A percentile compares a stretch with the other conserved stretches of the same genome.
phyloP scores from a whole-genome alignment of 2,888 invertebrate genomes.

The Sphaerophoria taeniata region DNA sequence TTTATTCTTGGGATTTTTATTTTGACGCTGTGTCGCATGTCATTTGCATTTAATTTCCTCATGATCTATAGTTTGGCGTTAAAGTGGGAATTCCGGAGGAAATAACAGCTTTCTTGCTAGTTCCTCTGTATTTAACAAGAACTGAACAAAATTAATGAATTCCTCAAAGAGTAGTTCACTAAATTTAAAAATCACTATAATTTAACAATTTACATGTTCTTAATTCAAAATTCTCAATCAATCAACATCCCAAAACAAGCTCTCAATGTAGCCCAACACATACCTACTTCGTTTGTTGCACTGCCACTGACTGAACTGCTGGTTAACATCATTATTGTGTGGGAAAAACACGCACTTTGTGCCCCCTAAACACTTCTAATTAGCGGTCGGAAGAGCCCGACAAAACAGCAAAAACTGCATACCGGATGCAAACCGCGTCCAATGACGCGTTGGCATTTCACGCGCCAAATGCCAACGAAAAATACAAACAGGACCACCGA shows the following conservation, averaged over 20 bases:
- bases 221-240: neutral
- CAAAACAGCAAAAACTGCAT: constrained; percentile 39
- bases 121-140: neutral
- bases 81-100: neutral
- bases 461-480: constrained; percentile 37
- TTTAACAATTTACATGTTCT: too few relatives aligned
- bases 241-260: constrained; percentile 25
- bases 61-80: neutral
- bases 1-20: constrained; percentile 42
- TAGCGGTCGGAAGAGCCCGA: constrained; percentile 62
- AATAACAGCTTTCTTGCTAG: neutral
- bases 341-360: constrained; percentile 57
- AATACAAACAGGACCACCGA: constrained; percentile 31
- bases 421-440: constrained; percentile 68
- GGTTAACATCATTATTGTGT: constrained; percentile 38
- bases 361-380: constrained; percentile 68
- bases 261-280: neutral
- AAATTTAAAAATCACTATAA: too few relatives aligned
- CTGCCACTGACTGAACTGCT: neutral
- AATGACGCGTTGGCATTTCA: constrained; percentile 60
- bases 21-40: neutral
- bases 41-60: constrained; percentile 14
- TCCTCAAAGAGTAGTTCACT: too few relatives aligned
- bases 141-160: too few relatives aligned
- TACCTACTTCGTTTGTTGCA: too few relatives aligned